A percentile compares a stretch with the other conserved stretches of the same genome.
Conservation (phyloP, 1,140 invertebrate species). For the Trachymyrmex cornetzi region DNA sequence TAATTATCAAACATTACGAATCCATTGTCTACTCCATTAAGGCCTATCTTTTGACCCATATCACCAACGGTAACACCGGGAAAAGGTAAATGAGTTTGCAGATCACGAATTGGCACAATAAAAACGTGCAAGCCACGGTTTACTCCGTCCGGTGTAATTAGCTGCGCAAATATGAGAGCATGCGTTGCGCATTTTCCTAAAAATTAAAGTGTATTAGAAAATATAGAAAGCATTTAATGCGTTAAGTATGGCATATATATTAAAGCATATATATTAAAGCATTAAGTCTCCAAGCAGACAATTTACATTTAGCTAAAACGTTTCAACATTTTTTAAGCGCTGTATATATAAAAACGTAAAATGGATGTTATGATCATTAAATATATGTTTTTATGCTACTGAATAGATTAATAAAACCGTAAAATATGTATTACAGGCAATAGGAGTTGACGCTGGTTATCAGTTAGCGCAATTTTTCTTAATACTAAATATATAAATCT, state of each 20-base stretch:
- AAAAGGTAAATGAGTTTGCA: constrained; percentile 90
- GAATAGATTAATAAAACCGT: too few species aligned
- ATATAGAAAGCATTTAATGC: constrained; percentile 8
- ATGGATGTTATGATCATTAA: too few species aligned
- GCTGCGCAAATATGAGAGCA: constrained; percentile 95
- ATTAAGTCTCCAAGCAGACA: too few species aligned
- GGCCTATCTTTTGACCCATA: constrained; percentile 95
- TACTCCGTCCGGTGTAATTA: constrained; percentile 90
- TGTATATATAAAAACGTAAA: too few species aligned
- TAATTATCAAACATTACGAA: constrained; percentile 96
- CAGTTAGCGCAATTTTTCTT: too few species aligned
- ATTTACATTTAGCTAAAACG: too few species aligned
- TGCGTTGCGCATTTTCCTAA: constrained; percentile 94
- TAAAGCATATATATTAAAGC: too few species aligned
- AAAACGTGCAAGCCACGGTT: constrained; percentile 96
- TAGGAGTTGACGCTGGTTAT: too few species aligned
- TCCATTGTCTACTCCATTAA: constrained; percentile 97
- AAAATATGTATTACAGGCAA: too few species aligned
- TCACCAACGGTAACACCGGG: constrained; percentile 92
- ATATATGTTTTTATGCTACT: too few species aligned
- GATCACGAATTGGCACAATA: constrained; percentile 93
- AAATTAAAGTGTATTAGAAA: constrained; percentile 70
- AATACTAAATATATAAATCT: too few species aligned
- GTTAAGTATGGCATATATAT: background rate
- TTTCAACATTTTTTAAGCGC: too few species aligned